Percentiles rank a stretch among this genome's conserved stretches.
These are phyloP conservation scores for Neomorphus geoffroyi DNA, from an alignment of 2,797 vertebrate genomes.

Conservation along the genomic window DNA sequence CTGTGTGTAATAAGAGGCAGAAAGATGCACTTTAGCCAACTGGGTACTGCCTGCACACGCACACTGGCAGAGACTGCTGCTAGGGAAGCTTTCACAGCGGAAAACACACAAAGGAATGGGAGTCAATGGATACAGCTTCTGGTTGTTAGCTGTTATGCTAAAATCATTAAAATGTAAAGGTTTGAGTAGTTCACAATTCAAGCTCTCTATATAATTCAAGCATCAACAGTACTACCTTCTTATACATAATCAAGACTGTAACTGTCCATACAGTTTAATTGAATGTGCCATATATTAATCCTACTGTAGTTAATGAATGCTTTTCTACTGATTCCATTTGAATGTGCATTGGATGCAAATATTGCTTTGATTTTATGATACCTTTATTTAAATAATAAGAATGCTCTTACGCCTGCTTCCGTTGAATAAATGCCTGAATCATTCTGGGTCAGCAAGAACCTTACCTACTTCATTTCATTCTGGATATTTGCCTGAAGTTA, in stretches of 20 bases:
- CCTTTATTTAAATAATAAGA: neutral
- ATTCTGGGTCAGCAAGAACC: neutral
- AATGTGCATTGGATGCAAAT: neutral
- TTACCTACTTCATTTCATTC: neutral
- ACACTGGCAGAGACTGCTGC: accelerated
- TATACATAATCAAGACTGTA: neutral
- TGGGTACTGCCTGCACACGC: neutral
- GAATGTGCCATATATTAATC: neutral
- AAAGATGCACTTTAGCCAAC: neutral
- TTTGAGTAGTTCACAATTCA: neutral
- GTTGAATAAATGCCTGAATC: neutral
- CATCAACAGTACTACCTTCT: neutral
- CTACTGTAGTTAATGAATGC: neutral
- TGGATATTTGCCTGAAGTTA: neutral
- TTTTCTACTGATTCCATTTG: neutral
- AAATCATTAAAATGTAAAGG: neutral
- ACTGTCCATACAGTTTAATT: neutral
- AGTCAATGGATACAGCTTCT: neutral
- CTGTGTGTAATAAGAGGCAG: neutral
- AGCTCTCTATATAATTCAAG: neutral
- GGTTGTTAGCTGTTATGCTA: neutral
- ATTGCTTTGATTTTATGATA: neutral
- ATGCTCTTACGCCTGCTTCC: neutral
- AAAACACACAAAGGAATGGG: neutral
- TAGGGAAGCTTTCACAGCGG: neutral